phyloP scores from a whole-genome alignment of 1,140 invertebrate species.

The Nebria ingens region DNA sequence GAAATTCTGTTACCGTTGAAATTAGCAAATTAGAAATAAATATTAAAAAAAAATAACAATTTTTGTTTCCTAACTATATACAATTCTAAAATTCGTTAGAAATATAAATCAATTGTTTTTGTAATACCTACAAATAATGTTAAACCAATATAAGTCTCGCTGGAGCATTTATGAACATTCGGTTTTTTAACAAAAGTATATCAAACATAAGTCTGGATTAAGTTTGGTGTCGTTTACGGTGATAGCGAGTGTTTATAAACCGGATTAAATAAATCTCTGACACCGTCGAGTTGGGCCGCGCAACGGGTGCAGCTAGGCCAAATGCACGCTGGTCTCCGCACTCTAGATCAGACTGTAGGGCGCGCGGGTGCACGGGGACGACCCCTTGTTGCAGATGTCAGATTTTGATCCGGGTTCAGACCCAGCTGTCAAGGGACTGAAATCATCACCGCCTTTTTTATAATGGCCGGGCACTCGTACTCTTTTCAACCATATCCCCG shows the following conservation, averaged over 20 bases:
- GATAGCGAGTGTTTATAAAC: constrained; percentile 1
- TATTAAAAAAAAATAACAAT: no score
- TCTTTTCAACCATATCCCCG: not conserved
- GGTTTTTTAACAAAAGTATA: no score
- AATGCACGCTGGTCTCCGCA: not conserved
- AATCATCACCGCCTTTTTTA: constrained; percentile 9
- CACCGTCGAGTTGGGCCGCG: not conserved
- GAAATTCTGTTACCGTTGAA: no score
- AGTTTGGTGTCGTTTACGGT: not conserved
- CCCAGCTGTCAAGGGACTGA: not conserved
- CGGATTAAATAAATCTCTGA: constrained; percentile 6
- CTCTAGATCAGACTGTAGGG: not conserved
- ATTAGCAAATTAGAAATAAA: no score
- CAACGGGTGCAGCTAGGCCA: not conserved
- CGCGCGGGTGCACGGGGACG: not conserved
- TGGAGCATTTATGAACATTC: no score
- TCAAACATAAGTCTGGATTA: not conserved
- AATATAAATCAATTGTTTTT: no score
- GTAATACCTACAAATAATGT: no score
- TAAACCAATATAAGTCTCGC: no score
- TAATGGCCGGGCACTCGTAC: constrained; percentile 1
- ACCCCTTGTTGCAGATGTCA: constrained; percentile 6
- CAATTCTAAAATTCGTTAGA: no score
- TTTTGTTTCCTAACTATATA: no score
- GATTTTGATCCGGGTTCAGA: constrained; percentile 6